Conservation (phyloP, 2,113 vertebrate genomes). For the Callithrix jacchus region DNA sequence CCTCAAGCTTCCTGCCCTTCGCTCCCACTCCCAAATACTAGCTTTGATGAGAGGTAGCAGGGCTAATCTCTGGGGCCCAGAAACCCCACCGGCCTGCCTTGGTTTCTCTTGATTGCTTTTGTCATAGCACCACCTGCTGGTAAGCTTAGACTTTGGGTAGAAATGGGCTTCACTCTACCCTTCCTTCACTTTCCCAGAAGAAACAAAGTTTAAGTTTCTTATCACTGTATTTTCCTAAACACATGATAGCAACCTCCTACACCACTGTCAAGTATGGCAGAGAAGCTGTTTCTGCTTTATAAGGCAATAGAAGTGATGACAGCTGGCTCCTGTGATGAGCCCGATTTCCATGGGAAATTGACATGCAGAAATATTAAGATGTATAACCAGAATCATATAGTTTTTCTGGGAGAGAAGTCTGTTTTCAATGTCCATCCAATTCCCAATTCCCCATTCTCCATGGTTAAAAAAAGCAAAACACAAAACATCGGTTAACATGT, state of each 20-base stretch:
- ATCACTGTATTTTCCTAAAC: neutral
- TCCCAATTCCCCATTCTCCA: too few relatives aligned
- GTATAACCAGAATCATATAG: neutral
- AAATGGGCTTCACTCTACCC: neutral
- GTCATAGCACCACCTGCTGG: slow-evolving; percentile 66
- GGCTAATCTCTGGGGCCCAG: too few relatives aligned
- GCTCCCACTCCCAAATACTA: neutral
- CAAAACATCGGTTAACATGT: neutral
- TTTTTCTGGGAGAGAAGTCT: neutral
- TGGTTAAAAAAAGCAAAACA: neutral
- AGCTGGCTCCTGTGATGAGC: neutral
- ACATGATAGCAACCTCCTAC: neutral
- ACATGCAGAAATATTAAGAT: neutral
- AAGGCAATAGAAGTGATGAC: neutral
- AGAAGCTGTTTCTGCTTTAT: neutral
- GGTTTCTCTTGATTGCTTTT: slow-evolving; percentile 11
- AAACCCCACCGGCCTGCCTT: neutral
- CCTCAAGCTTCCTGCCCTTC: too few relatives aligned
- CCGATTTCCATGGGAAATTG: neutral
- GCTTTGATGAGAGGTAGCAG: neutral
- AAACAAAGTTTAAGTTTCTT: neutral
- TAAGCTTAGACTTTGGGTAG: neutral
- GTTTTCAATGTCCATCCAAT: neutral
- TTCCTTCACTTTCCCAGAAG: neutral
- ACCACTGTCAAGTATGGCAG: neutral